Conservation (phyloP, 2,113 vertebrate genomes). For the Pangasianodon gigas region DNA sequence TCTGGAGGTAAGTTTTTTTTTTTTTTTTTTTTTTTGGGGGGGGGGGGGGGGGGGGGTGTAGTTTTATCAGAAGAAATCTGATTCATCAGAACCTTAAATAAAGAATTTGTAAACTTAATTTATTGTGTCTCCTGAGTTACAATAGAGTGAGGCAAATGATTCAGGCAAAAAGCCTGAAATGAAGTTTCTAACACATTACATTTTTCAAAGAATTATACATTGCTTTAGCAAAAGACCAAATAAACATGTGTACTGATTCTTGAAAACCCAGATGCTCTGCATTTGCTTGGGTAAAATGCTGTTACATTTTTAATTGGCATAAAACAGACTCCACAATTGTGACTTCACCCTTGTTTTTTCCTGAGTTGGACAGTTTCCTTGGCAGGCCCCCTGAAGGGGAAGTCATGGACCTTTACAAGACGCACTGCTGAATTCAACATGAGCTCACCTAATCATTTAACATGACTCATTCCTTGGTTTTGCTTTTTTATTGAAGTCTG, state of each 20-base stretch:
- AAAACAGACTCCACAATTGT: constrained; percentile 37
- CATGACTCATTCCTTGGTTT: constrained; percentile 39
- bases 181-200: background rate
- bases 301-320: constrained; percentile 50
- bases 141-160: background rate
- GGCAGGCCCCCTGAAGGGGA: constrained; percentile 41
- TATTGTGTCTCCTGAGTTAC: background rate
- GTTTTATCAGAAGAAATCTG: background rate
- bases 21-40: background rate
- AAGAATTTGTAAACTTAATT: no score
- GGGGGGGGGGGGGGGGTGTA: no score
- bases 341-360: constrained; percentile 52
- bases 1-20: constrained; percentile 72
- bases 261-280: constrained; percentile 36
- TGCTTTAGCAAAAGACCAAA: background rate
- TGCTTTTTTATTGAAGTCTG: constrained; percentile 27
- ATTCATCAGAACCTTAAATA: background rate
- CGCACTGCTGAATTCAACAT: constrained; percentile 44
- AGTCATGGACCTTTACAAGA: constrained; percentile 37
- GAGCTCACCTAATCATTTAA: constrained; percentile 53
- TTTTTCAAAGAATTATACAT: background rate
- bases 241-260: constrained; percentile 23
- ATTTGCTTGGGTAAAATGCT: constrained; percentile 36
- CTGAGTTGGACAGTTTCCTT: constrained; percentile 50
- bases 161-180: background rate